These are phyloP conservation scores for Peromyscus aztecus DNA, from an alignment of 2,797 vertebrate species.

Conservation along the genomic window DNA sequence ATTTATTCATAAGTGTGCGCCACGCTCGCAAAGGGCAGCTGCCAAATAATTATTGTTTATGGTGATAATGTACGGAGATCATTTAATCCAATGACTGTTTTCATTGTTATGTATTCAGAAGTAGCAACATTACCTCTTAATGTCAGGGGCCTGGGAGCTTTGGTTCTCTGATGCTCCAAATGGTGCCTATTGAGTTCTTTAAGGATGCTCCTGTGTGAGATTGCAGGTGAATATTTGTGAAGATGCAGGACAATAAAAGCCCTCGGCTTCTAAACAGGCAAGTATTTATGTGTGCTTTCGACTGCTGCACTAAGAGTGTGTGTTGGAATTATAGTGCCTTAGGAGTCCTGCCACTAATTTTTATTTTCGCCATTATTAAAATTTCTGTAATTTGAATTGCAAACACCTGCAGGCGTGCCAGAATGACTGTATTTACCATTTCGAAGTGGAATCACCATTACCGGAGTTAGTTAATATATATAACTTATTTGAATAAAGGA, in stretches of 20 bases:
- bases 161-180: neutral
- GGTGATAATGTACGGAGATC: slow-evolving; percentile 77
- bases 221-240: neutral
- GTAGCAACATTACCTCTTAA: slow-evolving; percentile 59
- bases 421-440: slow-evolving; percentile 87
- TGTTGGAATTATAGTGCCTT: slow-evolving; percentile 82
- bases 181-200: neutral
- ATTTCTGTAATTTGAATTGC: slow-evolving; percentile 88
- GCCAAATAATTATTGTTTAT: slow-evolving; percentile 87
- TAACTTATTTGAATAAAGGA: slow-evolving; percentile 86
- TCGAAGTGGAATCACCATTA: slow-evolving; percentile 86
- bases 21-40: slow-evolving; percentile 83
- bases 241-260: slow-evolving; percentile 34
- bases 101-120: slow-evolving; percentile 77
- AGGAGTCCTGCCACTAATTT: slow-evolving; percentile 85
- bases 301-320: slow-evolving; percentile 71
- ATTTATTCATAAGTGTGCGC: slow-evolving; percentile 82
- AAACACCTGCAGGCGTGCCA: slow-evolving; percentile 85
- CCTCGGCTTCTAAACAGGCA: neutral
- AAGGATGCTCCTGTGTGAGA: neutral
- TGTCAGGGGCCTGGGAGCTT: neutral
- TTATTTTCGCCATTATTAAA: slow-evolving; percentile 88
- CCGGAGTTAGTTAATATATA: slow-evolving; percentile 87
- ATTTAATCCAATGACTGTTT: slow-evolving; percentile 82
- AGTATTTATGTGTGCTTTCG: neutral